Percentiles rank a stretch among this genome's conserved stretches.
Evolutionary conservation across 2,113 vertebrate species (phyloP).

Genomic region (Phrynosoma blainvillii): DNA sequence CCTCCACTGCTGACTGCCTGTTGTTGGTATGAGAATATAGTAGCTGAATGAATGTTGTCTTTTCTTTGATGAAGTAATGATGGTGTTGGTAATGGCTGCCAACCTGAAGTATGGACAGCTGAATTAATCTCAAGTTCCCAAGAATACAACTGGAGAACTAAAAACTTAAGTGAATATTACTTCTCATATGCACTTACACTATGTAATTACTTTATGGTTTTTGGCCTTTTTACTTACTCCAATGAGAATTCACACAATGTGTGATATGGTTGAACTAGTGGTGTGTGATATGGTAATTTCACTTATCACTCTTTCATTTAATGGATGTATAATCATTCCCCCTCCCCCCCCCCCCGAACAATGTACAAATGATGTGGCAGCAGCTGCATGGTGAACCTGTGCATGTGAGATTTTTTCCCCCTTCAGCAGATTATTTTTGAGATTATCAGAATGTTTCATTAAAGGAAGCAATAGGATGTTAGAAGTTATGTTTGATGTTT

Average conservation of each 20-base stretch:
- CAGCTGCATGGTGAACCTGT: neutral
- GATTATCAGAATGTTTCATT: neutral
- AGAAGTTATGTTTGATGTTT: neutral
- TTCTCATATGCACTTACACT: neutral
- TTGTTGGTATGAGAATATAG: neutral
- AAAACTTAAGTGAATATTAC: neutral
- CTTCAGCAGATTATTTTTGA: neutral
- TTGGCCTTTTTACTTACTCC: fast-evolving
- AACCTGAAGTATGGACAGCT: neutral
- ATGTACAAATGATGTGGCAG: neutral
- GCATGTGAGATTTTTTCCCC: neutral
- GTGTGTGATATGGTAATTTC: neutral
- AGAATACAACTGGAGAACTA: neutral
- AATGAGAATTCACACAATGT: neutral
- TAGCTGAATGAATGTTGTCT: neutral
- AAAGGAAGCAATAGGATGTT: neutral
- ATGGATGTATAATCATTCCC: neutral
- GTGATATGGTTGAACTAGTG: neutral
- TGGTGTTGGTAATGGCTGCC: neutral
- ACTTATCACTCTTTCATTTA: too few relatives aligned
- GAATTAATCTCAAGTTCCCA: neutral
- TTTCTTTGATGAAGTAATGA: neutral
- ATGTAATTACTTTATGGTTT: neutral
- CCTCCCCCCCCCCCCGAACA: too few relatives aligned
- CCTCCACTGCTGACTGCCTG: neutral